Conservation (phyloP, 2,888 invertebrate species). For the Xylophagus ater region DNA sequence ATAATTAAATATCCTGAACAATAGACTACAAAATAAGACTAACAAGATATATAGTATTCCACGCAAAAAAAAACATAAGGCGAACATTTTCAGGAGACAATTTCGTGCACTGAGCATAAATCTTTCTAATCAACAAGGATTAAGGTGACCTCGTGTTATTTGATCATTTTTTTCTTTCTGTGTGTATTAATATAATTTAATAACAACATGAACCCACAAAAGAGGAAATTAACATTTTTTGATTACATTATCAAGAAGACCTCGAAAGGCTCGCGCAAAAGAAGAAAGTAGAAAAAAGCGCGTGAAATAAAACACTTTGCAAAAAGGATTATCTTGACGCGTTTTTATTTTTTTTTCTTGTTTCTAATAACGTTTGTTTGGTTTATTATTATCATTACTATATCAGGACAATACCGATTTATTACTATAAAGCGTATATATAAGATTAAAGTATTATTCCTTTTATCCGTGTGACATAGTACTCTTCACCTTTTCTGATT, state of each 20-base stretch:
- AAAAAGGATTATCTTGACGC: conserved; percentile 7
- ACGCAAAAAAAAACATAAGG: too few relatives aligned
- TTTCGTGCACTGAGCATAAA: conserved; percentile 5
- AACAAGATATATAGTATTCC: too few relatives aligned
- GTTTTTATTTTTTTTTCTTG: conserved; percentile 4
- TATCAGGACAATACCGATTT: conserved; percentile 12
- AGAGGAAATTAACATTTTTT: conserved; percentile 8
- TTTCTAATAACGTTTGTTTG: conserved; percentile 5
- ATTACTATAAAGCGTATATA: conserved; percentile 12
- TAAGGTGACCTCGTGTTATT: conserved; percentile 10
- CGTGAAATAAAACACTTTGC: conserved; percentile 9
- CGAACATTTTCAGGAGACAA: too few relatives aligned
- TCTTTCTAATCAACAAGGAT: conserved; percentile 11
- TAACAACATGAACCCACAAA: conserved; percentile 8
- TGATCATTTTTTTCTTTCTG: conserved; percentile 6
- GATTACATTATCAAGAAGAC: conserved; percentile 6
- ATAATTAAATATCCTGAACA: too few relatives aligned
- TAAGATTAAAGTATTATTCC: conserved; percentile 10
- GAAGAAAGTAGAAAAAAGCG: conserved; percentile 4
- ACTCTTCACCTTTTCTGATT: too few relatives aligned
- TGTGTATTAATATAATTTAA: conserved; percentile 10
- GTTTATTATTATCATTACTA: conserved; percentile 10
- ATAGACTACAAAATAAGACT: too few relatives aligned
- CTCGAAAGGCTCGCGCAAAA: conserved; percentile 2
- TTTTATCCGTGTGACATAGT: too few relatives aligned